phyloP scores from a whole-genome alignment of 2,113 vertebrate species.

The pig (Sus scrofa) region T2T-Sscrofa CM000812.6:185450501-185451000 shows the following conservation, averaged over 20 bases:
- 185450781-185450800: neutral
- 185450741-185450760: neutral
- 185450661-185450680: neutral
- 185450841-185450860: neutral
- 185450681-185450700: neutral
- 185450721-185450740: neutral
- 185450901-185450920: too few species aligned
- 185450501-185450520: too few species aligned
- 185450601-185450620: neutral
- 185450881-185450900: neutral
- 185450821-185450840: neutral
- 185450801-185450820: neutral
- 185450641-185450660: neutral
- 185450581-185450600: neutral
- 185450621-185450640: neutral
- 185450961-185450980: neutral
- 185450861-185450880: neutral
- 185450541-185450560: too few species aligned
- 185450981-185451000: neutral
- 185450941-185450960: neutral
- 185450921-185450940: neutral
- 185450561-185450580: neutral
- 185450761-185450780: neutral
- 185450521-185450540: too few species aligned
- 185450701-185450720: neutral